Base-by-base conservation (phyloP, 53 echinoderm and acorn worm genomes). In the Luidia sarsii region DNA sequence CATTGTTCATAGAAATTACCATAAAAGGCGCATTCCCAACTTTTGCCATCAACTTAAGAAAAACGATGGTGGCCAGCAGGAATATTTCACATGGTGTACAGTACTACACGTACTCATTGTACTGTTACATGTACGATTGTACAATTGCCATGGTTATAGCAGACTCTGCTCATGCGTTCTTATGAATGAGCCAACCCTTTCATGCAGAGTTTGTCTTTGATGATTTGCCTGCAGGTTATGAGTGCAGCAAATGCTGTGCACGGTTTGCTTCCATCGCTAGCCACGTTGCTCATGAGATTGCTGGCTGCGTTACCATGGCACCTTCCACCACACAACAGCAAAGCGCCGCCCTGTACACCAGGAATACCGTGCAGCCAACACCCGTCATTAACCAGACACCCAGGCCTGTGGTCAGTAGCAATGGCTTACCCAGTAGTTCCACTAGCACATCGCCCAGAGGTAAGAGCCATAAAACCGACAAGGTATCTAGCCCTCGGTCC, bases 261-360 rank as follows among this genome's bases (percentile, higher is more conserved):
- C 22, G 74, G 33, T 74, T 74, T 29, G 74, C 74, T 3, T 74
- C 74, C 74, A 74, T 74, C 25, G 74, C 74, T 25, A 74, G 74
- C 74, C 74, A 74, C 7, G 74, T 74, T 57, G 74, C 74, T 14
- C 74, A 74, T 37, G 74, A 74, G 30, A 74, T 74, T 39, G 74
- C 74, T 13, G 74, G 74, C 56, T 74, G 74, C 41, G 19, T 74
- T 16, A 74, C 74, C 56, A 74, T 74, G 57, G 23, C 57, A n/a
- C 74, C 74, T 2, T 74, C 74, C 4, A 74, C 74, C 4, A 74
- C 56, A 56, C 74, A 74, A 57, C 56, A 57, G 19, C 74, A 74
- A 7, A 25, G 39, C 39, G 57, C 20, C 29, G 25, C 57, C 74
- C 41, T 74, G 39, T 74, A 74, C 57, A 74, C 74, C 4, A 22